Conservation (phyloP, 2,888 invertebrate species). For the Micropterix aruncella region DNA sequence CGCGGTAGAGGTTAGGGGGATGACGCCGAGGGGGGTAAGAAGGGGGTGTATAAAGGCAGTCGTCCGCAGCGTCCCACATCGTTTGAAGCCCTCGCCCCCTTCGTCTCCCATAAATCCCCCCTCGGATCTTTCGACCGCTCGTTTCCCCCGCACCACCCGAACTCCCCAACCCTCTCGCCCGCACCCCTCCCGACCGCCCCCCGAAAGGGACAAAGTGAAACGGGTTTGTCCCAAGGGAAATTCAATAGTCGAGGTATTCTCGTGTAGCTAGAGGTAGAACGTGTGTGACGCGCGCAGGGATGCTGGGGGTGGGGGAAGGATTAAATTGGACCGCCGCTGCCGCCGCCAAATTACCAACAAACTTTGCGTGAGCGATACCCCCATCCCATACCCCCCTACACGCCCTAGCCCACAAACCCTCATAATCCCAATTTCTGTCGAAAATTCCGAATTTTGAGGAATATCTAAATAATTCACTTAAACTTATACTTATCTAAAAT, state of each 20-base stretch:
- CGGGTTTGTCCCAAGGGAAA: constrained; percentile 46
- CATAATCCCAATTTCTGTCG: too few species aligned
- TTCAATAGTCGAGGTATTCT: constrained; percentile 45
- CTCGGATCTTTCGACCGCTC: constrained; percentile 21
- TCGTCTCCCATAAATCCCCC: too few species aligned
- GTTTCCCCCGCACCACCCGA: constrained; percentile 18
- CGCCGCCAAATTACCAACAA: constrained; percentile 1
- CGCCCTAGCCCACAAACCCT: too few species aligned
- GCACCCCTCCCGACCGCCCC: neutral
- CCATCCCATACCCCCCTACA: too few species aligned
- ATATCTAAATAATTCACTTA: too few species aligned
- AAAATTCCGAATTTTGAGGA: too few species aligned
- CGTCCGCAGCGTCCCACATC: neutral
- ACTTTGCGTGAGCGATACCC: neutral
- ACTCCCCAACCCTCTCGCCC: constrained; percentile 8
- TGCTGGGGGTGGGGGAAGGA: constrained; percentile 8
- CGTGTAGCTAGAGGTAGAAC: constrained; percentile 29
- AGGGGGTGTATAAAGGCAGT: neutral
- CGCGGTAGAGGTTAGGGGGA: neutral
- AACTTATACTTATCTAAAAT: too few species aligned
- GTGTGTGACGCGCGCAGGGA: constrained; percentile 23
- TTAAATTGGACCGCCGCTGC: constrained; percentile 1
- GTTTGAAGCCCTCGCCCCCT: neutral
- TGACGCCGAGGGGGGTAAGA: neutral
- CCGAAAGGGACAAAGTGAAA: constrained; percentile 41